Conservation (phyloP, 2,797 vertebrate species). For the Pteronotus mesoamericanus region DNA sequence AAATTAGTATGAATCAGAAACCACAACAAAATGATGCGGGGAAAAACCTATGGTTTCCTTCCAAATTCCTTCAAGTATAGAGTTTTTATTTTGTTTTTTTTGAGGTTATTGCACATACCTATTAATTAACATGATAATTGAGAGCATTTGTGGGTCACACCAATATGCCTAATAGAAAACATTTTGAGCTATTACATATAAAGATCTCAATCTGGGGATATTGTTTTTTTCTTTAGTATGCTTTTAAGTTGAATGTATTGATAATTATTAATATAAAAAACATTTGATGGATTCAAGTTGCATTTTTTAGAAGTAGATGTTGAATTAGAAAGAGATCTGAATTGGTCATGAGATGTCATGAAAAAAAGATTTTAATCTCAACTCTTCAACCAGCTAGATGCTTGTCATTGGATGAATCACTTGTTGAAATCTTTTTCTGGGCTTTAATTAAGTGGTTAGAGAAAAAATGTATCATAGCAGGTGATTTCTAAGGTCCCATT, state of each 20-base stretch:
- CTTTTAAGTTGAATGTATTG: neutral
- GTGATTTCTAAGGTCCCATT: neutral
- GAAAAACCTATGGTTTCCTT: neutral
- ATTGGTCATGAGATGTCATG: neutral
- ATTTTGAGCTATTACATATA: neutral
- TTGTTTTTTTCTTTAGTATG: neutral
- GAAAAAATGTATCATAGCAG: neutral
- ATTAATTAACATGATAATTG: neutral
- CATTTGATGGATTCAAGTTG: neutral
- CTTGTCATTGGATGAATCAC: neutral
- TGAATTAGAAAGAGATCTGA: neutral
- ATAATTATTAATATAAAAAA: neutral
- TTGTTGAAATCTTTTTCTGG: neutral
- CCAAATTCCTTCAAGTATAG: neutral
- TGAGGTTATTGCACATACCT: neutral
- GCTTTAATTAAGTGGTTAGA: no score
- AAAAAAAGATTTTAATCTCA: neutral
- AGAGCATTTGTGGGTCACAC: neutral
- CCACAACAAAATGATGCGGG: neutral
- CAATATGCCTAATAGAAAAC: neutral
- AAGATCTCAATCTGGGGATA: neutral
- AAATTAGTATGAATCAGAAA: neutral
- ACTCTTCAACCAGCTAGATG: neutral
- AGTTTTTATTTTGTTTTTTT: neutral
- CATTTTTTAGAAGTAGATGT: neutral